Percentiles rank a stretch among this genome's conserved stretches.
These are phyloP conservation scores for Buathra laborator DNA, from an alignment of 2,888 invertebrate genomes.

Conservation along the genomic window DNA sequence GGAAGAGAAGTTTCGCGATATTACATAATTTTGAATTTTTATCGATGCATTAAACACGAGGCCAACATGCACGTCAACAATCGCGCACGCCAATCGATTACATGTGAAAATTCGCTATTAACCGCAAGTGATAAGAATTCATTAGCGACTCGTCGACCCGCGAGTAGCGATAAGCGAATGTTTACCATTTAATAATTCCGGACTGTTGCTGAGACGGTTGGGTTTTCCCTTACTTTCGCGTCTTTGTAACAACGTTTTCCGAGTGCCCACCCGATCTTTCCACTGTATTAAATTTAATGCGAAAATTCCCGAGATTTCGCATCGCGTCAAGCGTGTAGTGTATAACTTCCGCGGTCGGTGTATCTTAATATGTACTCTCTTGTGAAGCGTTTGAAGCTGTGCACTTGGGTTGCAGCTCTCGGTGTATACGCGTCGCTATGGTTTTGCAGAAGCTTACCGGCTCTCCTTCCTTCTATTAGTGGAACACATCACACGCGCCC, in stretches of 20 bases:
- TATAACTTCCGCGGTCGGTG: constrained; percentile 65
- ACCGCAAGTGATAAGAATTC: constrained; percentile 29
- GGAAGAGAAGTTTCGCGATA: too few relatives aligned
- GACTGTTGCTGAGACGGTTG: not conserved
- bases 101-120: constrained; percentile 3
- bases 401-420: constrained; percentile 22
- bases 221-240: not conserved
- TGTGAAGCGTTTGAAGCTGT: constrained; percentile 50
- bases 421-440: constrained; percentile 20
- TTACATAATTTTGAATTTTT: not conserved
- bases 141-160: constrained; percentile 10
- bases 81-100: constrained; percentile 1
- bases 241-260: not conserved
- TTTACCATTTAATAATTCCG: not conserved
- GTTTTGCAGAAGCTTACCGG: constrained; percentile 25
- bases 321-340: constrained; percentile 44
- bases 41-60: not conserved
- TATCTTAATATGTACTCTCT: constrained; percentile 46
- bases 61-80: not conserved
- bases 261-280: not conserved
- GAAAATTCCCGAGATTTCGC: constrained; percentile 43
- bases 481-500: constrained; percentile 72
- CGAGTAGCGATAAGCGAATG: constrained; percentile 21
- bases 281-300: not conserved
- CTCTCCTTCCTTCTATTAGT: constrained; percentile 73